Percentiles rank a stretch among this genome's conserved stretches.
These are phyloP conservation scores for Poecilia velifera DNA, from an alignment of 2,797 vertebrate genomes.

Conservation along the genomic window DNA sequence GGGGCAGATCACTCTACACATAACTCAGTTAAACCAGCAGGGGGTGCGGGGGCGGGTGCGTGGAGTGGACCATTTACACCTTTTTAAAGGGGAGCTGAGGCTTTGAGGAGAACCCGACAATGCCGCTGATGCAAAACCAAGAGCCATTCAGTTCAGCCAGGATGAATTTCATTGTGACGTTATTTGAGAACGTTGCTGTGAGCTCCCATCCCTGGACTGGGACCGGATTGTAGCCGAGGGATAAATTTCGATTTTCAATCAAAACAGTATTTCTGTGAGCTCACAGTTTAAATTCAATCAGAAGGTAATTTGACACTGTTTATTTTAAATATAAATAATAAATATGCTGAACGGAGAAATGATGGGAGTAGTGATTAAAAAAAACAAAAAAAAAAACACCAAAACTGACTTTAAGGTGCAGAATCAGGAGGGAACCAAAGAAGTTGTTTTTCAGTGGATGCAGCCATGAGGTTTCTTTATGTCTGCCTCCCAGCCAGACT, in stretches of 20 bases:
- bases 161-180: background rate
- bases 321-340: background rate
- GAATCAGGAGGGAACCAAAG: background rate
- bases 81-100: background rate
- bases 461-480: background rate
- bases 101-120: background rate
- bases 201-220: background rate
- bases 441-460: background rate
- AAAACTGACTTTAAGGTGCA: background rate
- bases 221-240: background rate
- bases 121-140: background rate
- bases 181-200: background rate
- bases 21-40: background rate
- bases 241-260: background rate
- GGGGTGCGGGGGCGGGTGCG: background rate
- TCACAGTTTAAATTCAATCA: background rate
- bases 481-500: background rate
- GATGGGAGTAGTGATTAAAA: background rate
- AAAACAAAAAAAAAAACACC: background rate
- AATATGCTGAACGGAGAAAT: background rate
- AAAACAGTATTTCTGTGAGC: background rate
- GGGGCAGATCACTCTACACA: background rate
- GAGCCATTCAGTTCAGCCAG: background rate
- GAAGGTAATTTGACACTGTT: background rate
- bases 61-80: background rate